A percentile compares a stretch with the other conserved stretches of the same genome.
Conservation (phyloP, 2,888 invertebrate genomes). For the Eutolmus rufibarbis region DNA sequence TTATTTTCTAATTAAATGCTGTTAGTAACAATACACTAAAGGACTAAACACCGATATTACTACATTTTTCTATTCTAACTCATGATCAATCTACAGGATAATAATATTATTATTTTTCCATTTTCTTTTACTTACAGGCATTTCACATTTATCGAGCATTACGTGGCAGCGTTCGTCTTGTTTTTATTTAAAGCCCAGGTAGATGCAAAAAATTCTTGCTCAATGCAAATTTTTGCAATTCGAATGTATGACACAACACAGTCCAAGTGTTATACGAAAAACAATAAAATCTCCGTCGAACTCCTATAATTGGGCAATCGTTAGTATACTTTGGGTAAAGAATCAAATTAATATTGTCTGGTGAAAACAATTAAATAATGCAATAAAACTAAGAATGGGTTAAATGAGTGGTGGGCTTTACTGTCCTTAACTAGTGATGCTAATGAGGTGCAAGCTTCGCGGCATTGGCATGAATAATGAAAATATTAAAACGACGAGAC, state of each 20-base stretch:
- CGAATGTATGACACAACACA: conserved; percentile 9
- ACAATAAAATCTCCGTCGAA: neutral
- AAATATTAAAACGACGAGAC: neutral
- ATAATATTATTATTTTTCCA: neutral
- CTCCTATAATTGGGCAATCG: conserved; percentile 2
- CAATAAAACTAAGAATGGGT: neutral
- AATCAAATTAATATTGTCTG: neutral
- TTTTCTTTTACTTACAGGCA: conserved; percentile 27
- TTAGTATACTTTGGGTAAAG: neutral
- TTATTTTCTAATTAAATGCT: neutral
- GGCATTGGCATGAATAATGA: neutral
- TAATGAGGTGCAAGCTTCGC: neutral
- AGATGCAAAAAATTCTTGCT: neutral
- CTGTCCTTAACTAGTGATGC: neutral
- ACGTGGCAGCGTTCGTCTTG: neutral
- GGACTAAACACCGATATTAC: neutral
- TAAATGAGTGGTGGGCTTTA: neutral
- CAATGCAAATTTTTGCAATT: conserved; percentile 4
- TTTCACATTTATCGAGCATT: conserved; percentile 35
- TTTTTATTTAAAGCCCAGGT: neutral
- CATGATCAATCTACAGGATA: neutral
- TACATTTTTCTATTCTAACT: neutral
- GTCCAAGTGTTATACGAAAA: neutral
- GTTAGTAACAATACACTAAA: neutral
- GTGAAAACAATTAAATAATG: neutral